Evolutionary conservation across 2,113 vertebrate species (phyloP).

Genomic region (Guaruba guarouba): DNA sequence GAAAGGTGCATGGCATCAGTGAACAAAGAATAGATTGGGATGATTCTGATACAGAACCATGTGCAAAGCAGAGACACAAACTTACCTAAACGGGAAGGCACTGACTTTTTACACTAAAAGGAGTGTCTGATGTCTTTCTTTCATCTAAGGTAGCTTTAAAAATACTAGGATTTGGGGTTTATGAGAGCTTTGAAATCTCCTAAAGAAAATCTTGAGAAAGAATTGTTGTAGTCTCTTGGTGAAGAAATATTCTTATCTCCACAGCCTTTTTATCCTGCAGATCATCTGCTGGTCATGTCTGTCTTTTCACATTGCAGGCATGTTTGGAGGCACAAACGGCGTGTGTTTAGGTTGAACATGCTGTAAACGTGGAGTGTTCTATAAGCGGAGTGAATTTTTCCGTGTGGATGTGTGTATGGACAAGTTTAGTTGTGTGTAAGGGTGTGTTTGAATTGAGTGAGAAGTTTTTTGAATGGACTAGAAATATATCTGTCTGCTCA

Average conservation of each 20-base stretch:
- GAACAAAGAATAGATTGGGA: neutral
- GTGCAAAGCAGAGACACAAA: neutral
- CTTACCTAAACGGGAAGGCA: neutral
- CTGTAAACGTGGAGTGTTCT: neutral
- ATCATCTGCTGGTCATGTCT: neutral
- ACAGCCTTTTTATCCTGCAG: neutral
- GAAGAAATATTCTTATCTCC: neutral
- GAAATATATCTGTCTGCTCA: neutral
- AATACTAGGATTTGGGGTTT: neutral
- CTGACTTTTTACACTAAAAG: neutral
- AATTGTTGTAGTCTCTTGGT: neutral
- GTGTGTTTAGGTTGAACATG: neutral
- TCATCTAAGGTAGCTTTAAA: neutral
- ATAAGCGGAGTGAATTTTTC: neutral
- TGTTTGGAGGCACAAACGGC: neutral
- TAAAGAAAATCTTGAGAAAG: neutral
- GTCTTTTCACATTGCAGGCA: neutral
- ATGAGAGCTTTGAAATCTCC: neutral
- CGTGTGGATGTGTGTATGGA: neutral
- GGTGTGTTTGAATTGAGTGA: neutral
- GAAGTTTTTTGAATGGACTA: neutral
- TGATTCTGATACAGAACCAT: neutral
- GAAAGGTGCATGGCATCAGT: neutral
- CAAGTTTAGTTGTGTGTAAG: neutral
- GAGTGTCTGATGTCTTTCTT: neutral